Conservation (phyloP, 1,140 invertebrate genomes). For the Microplitis demolitor region DNA sequence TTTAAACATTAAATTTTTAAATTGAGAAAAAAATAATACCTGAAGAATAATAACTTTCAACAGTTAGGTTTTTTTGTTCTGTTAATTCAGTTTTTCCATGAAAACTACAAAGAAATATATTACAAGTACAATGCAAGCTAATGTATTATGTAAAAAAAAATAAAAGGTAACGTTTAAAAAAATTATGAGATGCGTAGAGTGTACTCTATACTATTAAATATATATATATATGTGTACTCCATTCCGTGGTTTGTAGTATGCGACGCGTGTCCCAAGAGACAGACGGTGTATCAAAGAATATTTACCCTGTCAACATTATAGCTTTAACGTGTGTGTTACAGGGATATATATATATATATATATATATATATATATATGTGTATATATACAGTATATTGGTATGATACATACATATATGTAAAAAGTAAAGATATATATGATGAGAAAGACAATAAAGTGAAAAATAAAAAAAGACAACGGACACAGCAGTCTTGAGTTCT, state of each 20-base stretch:
- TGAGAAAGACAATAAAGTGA: conserved; percentile 3
- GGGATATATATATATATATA: background rate
- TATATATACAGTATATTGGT: background rate
- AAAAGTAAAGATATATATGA: background rate
- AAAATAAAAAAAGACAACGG: conserved; percentile 16
- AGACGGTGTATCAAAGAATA: conserved; percentile 53
- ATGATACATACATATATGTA: background rate
- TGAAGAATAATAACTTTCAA: too few relatives aligned
- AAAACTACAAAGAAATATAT: background rate
- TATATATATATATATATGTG: background rate
- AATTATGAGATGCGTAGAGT: background rate
- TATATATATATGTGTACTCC: conserved; percentile 18
- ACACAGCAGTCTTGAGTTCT: conserved; percentile 34
- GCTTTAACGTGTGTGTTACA: conserved; percentile 31
- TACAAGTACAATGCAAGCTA: background rate
- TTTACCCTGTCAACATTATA: conserved; percentile 51
- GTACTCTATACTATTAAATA: conserved; percentile 5
- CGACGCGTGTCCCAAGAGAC: conserved; percentile 48
- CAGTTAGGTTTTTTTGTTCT: too few relatives aligned
- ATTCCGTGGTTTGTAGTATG: conserved; percentile 32
- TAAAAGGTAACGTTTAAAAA: background rate
- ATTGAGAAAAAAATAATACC: too few relatives aligned
- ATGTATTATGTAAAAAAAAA: background rate
- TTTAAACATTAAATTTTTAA: too few relatives aligned
- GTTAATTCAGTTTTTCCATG: background rate